Percentiles rank a stretch among this genome's conserved stretches.
These are phyloP conservation scores for Cyaniris semiargus DNA, from an alignment of 2,888 invertebrate species.

Conservation along the genomic window DNA sequence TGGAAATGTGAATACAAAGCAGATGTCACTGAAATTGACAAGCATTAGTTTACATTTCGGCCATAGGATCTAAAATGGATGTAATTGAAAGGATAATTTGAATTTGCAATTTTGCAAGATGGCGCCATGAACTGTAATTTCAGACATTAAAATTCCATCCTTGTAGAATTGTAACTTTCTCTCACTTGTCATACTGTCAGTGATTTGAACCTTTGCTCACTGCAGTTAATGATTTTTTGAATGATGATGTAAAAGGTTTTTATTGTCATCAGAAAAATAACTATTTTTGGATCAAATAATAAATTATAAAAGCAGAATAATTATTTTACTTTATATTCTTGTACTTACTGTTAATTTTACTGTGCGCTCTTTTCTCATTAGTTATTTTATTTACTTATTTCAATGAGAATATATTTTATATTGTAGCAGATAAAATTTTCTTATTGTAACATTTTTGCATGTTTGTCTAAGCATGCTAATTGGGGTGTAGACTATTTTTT, in stretches of 20 bases:
- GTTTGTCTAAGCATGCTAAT: neutral
- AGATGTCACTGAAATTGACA: no score
- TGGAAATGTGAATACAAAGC: neutral
- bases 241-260: neutral
- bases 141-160: no score
- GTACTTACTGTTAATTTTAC: neutral
- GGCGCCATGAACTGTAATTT: no score
- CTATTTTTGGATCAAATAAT: neutral
- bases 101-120: no score
- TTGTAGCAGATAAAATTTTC: neutral
- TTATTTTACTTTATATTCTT: no score
- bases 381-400: conserved; percentile 14
- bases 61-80: no score
- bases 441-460: neutral
- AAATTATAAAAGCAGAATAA: neutral
- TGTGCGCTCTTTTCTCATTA: neutral
- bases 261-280: neutral
- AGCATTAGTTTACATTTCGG: no score
- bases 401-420: neutral
- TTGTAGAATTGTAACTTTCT: neutral
- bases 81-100: no score
- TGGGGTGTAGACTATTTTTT: no score
- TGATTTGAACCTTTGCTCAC: neutral
- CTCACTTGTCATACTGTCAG: neutral
- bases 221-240: neutral